phyloP scores from a whole-genome alignment of 2,113 vertebrate genomes.

The Triplophysa dalaica region DNA sequence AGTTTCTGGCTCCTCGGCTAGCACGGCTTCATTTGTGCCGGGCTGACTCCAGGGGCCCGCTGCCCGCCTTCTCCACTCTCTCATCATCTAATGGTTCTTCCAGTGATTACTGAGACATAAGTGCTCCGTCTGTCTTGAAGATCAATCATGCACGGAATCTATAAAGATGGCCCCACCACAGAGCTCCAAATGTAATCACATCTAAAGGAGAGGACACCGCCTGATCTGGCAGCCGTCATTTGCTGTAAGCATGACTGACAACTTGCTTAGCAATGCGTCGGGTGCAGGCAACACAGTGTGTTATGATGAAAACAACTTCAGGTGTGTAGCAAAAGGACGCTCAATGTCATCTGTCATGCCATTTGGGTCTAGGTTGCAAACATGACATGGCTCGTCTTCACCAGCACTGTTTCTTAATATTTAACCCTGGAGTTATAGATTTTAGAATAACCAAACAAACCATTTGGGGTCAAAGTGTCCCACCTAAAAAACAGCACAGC shows the following conservation, averaged over 20 bases:
- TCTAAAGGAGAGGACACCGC: slow-evolving; percentile 1
- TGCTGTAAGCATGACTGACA: slow-evolving; percentile 38
- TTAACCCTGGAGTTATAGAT: not conserved
- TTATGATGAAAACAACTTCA: not conserved
- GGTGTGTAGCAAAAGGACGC: not conserved
- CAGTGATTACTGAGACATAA: slow-evolving; percentile 46
- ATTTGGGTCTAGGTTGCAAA: not conserved
- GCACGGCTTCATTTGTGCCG: slow-evolving; percentile 58
- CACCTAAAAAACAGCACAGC: not conserved
- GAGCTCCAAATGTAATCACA: slow-evolving; percentile 45
- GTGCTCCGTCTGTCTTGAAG: slow-evolving; percentile 36
- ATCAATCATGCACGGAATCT: slow-evolving; percentile 45
- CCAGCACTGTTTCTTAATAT: not conserved
- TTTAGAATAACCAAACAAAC: slow-evolving; percentile 1
- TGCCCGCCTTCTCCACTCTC: slow-evolving; percentile 14
- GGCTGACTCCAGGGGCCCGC: slow-evolving; percentile 25
- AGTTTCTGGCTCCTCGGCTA: slow-evolving; percentile 53
- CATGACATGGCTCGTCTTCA: slow-evolving; percentile 10
- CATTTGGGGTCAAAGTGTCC: not conserved
- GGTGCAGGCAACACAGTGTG: not conserved
- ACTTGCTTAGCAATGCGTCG: slow-evolving; percentile 17
- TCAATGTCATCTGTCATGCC: slow-evolving; percentile 23
- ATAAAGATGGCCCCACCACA: slow-evolving; percentile 28
- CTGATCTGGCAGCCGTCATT: slow-evolving; percentile 1
- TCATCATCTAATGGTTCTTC: slow-evolving; percentile 49